Evolutionary conservation across 1,140 invertebrate genomes (phyloP), one percentile per base, ranked within the genome.

Genomic region (Lepidurus apus): DNA sequence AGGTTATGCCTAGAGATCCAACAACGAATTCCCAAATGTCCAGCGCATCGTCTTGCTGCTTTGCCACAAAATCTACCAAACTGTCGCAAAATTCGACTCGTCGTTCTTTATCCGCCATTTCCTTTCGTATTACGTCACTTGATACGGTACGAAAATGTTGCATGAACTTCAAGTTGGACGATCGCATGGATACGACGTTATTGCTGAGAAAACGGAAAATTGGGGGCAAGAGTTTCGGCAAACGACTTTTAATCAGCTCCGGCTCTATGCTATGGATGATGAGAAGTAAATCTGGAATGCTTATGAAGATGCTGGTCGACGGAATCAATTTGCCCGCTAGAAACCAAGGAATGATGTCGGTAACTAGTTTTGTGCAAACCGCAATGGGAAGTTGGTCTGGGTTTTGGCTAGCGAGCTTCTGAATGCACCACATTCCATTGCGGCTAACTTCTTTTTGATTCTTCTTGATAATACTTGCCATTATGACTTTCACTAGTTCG

Each of bases 351-450:
- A 65, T 65, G 53, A 65, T 21, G 10, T 65, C 53, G 21, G 21
- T 65, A 17, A 65, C 13, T 5, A 65, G 53, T 9, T 4, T 65
- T 65, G 21, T 21, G 53, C 53, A 65, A 9, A 65, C 53, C 21
- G 17, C 53, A 8, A n/a, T 21, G 5, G 53, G 1, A 65, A 65
- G 53, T 65, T 65, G 17, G 53, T 21, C 17, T 17, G 53, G 17
- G 13, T 21, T 65, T 65, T 65, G 53, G 13, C 21, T 65, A 21
- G 53, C 53, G 17, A 65, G 53, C 53, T 65, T 65, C 13, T 65
- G 53, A 17, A 65, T 65, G n/a, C 53, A 65, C 53, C 53, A 65
- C 53, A 65, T 65, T n/a, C 53, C 53, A 65, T 65, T 65, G 13
- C 53, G 53, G 53, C n/a, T 65, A 21, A 65, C 10, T 65, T 65